phyloP scores from a whole-genome alignment of 2,888 invertebrate species.

The Eueremaeus valkanovi region DNA sequence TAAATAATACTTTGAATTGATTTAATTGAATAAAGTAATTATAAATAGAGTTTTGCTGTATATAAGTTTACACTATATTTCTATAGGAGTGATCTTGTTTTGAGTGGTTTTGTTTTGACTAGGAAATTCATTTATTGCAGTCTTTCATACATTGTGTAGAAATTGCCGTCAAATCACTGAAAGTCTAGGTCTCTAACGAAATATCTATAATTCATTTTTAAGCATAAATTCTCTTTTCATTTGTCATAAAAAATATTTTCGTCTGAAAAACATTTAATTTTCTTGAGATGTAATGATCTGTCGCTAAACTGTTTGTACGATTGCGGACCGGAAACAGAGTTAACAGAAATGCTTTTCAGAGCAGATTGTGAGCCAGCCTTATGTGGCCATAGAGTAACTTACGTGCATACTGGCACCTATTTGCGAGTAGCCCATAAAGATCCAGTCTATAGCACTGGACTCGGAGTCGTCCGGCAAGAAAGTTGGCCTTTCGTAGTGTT shows the following conservation, averaged over 20 bases:
- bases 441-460: conserved; percentile 79
- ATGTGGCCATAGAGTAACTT: conserved; percentile 42
- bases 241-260: neutral
- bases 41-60: too few relatives aligned
- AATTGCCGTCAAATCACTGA: too few relatives aligned
- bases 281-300: neutral
- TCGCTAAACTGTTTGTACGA: neutral
- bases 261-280: neutral
- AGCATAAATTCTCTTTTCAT: too few relatives aligned
- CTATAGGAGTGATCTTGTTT: too few relatives aligned
- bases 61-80: too few relatives aligned
- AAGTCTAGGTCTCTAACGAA: too few relatives aligned
- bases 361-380: neutral
- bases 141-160: too few relatives aligned
- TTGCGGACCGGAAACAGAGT: conserved; percentile 8
- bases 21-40: too few relatives aligned
- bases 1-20: too few relatives aligned
- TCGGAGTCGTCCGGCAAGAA: conserved; percentile 86
- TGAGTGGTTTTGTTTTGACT: too few relatives aligned
- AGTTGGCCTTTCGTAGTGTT: conserved; percentile 72
- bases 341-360: neutral
- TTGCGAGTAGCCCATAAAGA: conserved; percentile 79
- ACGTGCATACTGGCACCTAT: conserved; percentile 76
- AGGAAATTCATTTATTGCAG: too few relatives aligned
- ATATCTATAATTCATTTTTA: too few relatives aligned